Base-by-base conservation (phyloP, 2,797 vertebrate species). In the Melanotaenia boesemani region DNA sequence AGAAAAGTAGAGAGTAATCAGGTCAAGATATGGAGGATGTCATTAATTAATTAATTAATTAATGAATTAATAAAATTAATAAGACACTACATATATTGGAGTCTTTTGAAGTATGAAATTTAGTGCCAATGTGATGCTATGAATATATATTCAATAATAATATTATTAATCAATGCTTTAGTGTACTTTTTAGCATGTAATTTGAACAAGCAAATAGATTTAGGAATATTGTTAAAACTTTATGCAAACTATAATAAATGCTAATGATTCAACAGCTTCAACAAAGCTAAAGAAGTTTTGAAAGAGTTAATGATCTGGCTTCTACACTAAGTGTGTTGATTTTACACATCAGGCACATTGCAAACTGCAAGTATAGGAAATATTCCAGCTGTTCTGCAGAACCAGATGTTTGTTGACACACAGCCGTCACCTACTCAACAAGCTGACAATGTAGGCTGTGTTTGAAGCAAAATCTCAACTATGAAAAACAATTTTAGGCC, bases 351-450 rank as follows among this genome's bases (percentile, higher is more conserved):
- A 28, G 26, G 54, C 28, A 0, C 26, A 16, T 1, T 30, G 26
- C 72, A 75, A 78, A 62, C 70, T 52, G 75, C 67, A 67, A 72
- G 80, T 59, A 48, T 18, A 82, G 76, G 85, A 75, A 54, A 12
- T 39, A 12, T n/a, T 78, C 80, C 77, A 87, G 84, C 62, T 72
- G 71, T 74, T 63, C 56, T 36, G 18, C 44, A 8, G 16, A 77
- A 66, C 70, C 89, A 92, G 85, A 91, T 90, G 88, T 89, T 85
- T 61, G 39, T 34, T 30, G 63, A 63, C 26, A 71, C 88, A 80
- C 84, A 85, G 63, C 57, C 0, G 30, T 56, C 62, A 48, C 58
- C 28, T 65, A 64, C 57, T 65, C 32, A 71, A 76, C 11, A 22
- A 24, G 24, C 48, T n/a, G n/a, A 39, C 46, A 50, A 26, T 39